phyloP scores from a whole-genome alignment of 1,140 invertebrate species.

The Oryctes rhinoceros region DNA sequence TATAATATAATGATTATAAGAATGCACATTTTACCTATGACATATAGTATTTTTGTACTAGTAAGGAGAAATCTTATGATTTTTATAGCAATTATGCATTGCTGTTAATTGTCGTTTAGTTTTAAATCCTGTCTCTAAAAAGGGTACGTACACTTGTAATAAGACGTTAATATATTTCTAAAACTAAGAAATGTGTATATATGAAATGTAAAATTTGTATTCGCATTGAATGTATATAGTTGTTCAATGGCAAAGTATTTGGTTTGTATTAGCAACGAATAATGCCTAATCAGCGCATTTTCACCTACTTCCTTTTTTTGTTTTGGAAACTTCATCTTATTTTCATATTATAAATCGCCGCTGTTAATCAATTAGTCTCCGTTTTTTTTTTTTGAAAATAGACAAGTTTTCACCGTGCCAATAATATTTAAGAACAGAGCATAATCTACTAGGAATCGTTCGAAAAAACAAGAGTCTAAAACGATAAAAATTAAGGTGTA shows the following conservation, averaged over 20 bases:
- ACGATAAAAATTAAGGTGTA: too few species aligned
- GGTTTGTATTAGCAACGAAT: slow-evolving; percentile 28
- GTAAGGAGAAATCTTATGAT: slow-evolving; percentile 11
- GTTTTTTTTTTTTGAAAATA: not conserved
- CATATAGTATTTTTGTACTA: slow-evolving; percentile 34
- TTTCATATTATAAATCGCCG: not conserved
- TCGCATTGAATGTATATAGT: not conserved
- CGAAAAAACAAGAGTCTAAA: too few species aligned
- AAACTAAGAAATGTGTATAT: too few species aligned
- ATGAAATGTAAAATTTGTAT: not conserved
- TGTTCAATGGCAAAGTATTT: not conserved
- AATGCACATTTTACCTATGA: slow-evolving; percentile 22
- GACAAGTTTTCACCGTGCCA: not conserved
- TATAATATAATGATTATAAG: not conserved
- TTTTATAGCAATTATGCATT: slow-evolving; percentile 21
- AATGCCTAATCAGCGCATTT: slow-evolving; percentile 1
- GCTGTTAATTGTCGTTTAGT: not conserved
- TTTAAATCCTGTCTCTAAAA: too few species aligned
- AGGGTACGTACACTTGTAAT: too few species aligned
- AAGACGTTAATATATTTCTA: too few species aligned
- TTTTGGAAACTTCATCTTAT: not conserved
- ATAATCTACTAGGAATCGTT: not conserved
- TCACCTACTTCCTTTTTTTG: too few species aligned
- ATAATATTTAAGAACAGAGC: not conserved
- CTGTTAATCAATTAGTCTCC: not conserved